A percentile compares a stretch with the other conserved stretches of the same genome.
These are phyloP conservation scores for Mus caroli DNA, from an alignment of 2,797 vertebrate genomes.

Conservation along the genomic window DNA sequence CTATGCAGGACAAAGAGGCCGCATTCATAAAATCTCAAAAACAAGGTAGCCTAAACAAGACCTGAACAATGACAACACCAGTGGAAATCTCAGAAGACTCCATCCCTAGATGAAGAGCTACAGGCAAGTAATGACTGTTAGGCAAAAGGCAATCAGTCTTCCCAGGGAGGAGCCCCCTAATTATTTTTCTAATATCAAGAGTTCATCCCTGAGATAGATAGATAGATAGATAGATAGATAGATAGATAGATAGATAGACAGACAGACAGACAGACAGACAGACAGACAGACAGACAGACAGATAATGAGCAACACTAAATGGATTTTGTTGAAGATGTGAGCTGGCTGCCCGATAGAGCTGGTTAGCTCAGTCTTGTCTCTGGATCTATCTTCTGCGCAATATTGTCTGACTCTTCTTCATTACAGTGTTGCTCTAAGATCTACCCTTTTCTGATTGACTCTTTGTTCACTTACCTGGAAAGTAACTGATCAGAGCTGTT, in stretches of 20 bases:
- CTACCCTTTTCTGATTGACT: conserved; percentile 5
- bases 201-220: neutral
- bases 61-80: neutral
- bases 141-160: neutral
- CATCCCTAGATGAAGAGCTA: neutral
- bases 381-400: neutral
- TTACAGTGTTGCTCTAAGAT: neutral
- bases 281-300: too few species aligned
- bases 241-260: too few species aligned
- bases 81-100: neutral
- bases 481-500: conserved; percentile 47
- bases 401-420: neutral
- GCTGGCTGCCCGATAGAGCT: neutral
- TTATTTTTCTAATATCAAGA: neutral
- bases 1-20: neutral
- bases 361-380: neutral
- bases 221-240: too few species aligned
- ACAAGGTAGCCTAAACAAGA: neutral
- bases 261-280: too few species aligned
- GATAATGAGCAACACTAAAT: neutral
- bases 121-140: neutral
- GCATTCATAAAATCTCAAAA: neutral
- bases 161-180: neutral
- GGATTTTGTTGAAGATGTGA: neutral
- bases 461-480: conserved; percentile 15